Base-by-base conservation (phyloP, 1,140 invertebrate species). In the Bombus difficillimus region DNA sequence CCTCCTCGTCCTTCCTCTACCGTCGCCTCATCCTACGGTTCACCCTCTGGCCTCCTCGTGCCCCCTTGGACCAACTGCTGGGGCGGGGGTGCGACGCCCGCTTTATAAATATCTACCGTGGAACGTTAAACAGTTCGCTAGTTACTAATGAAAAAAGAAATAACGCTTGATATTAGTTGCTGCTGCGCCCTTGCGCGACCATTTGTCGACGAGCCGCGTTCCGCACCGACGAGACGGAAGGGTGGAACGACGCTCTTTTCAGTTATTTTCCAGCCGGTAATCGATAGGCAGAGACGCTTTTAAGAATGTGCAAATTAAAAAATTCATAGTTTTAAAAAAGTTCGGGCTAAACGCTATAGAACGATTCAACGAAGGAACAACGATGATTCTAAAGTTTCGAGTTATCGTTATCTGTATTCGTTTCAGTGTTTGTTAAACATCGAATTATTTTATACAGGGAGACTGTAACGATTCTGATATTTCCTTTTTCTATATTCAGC, bases 41-140 rank as follows among this genome's bases (percentile, higher is more conserved):
- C n/a, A 43, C 37, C 39, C 64, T 74, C 72, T 66, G 62, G 59
- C 47, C 43, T 47, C 72, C 41, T 83, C 72, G 53, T 83, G 43
- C 80, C 86, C 77, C 85, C 69, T 73, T 73, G 77, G 77, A 87
- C 88, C 81, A 87, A 85, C 75, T 3, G 74, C 5, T 25, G 43
- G 79, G 83, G 86, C 85, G 88, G 82, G 89, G 88, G 81, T 88
- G 87, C 88, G 86, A 88, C 87, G 90, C 75, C 71, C 90, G 81
- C 90, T 93, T 92, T 93, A 93, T 92, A 93, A 93, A 93, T 93
- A 93, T 93, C 93, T 91, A 83, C 86, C 89, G 88, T 87, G 89
- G 87, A 91, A 93, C 92, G 91, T 93, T 93, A 91, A 93, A 93
- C 92, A 93, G 91, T 92, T 89, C 87, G 83, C 86, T 88, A 83